Base-by-base conservation (phyloP, 2,797 vertebrate genomes). In the Setipinna tenuifilis region DNA sequence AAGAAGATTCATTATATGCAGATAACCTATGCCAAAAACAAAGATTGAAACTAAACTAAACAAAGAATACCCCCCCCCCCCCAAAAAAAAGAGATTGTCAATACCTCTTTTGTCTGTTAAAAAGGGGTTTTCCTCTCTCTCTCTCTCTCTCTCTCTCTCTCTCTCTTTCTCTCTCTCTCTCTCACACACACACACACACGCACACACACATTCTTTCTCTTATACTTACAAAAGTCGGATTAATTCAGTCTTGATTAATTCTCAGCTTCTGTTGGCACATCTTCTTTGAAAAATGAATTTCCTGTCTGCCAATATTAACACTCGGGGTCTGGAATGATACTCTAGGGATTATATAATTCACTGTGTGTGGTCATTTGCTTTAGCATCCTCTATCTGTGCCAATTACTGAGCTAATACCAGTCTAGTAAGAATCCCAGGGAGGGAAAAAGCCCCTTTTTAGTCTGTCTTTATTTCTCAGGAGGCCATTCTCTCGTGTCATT, bases 231-330 rank as follows among this genome's bases (percentile, higher is more conserved):
- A 71, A 71, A 31, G 28, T 71, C 65, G 5, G 35, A 41, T 41
- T 41, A 41, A 78, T 78, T 78, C 71, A 9, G 71, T 44, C 17
- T 78, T 78, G 71, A 78, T 78, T 78, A 78, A 78, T 78, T 78
- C 35, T 78, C 31, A 10, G 71, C 71, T 44, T 78, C 71, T 78
- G 71, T 78, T 78, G 35, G 71, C 71, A 78, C 35, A 44, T 78
- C 19, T 78, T 35, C 71, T 78, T 44, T 44, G 35, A 41, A 28
- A 78, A 78, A 78, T 21, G 10, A 78, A 44, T 78, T 78, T 78
- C 31, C 71, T 71, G 71, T 78, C 71, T 21, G 71, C 31, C 35
- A 78, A 78, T 78, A 78, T 78, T 78, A 78, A 78, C 71, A 78
- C 71, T 78, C 17, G 4, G 17, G 71, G 71, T 41, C 31, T 21